Evolutionary conservation across 1,140 invertebrate genomes (phyloP).

Genomic region (Drosophila kikkawai): DNA sequence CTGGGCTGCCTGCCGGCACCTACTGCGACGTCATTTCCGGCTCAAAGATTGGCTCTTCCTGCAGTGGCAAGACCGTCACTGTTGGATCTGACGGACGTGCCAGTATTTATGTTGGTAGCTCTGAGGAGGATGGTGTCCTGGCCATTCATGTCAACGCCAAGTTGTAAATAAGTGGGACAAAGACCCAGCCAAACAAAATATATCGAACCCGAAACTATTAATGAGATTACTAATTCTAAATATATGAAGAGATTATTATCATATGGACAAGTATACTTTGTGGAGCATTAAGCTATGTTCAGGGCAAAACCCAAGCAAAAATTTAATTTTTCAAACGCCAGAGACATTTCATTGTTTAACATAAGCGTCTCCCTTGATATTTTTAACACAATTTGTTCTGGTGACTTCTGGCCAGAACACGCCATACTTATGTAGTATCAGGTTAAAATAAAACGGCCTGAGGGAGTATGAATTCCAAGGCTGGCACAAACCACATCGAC

Average conservation of each 20-base stretch:
- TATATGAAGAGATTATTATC: constrained; percentile 39
- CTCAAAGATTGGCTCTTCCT: constrained; percentile 86
- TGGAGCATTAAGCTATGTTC: background rate
- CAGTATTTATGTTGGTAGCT: constrained; percentile 87
- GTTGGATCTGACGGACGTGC: constrained; percentile 89
- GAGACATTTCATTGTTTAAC: too few species aligned
- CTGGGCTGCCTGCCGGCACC: constrained; percentile 90
- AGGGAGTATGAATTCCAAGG: too few species aligned
- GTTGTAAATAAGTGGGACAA: constrained; percentile 44
- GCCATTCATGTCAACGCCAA: constrained; percentile 90
- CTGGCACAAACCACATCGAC: too few species aligned
- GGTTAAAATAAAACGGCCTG: too few species aligned
- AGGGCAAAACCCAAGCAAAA: too few species aligned
- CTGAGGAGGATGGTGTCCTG: constrained; percentile 89
- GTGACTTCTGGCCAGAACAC: too few species aligned
- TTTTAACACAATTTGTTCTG: too few species aligned
- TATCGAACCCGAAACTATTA: background rate
- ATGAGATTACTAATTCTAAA: constrained; percentile 33
- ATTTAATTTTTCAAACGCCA: background rate
- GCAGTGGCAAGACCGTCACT: constrained; percentile 89
- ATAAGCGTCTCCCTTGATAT: too few species aligned
- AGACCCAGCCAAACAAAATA: background rate
- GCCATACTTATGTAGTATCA: too few species aligned
- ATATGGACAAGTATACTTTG: background rate
- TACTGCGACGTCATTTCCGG: constrained; percentile 96